phyloP scores from a whole-genome alignment of 2,113 vertebrate genomes.

The Hippoglossus stenolepis region DNA sequence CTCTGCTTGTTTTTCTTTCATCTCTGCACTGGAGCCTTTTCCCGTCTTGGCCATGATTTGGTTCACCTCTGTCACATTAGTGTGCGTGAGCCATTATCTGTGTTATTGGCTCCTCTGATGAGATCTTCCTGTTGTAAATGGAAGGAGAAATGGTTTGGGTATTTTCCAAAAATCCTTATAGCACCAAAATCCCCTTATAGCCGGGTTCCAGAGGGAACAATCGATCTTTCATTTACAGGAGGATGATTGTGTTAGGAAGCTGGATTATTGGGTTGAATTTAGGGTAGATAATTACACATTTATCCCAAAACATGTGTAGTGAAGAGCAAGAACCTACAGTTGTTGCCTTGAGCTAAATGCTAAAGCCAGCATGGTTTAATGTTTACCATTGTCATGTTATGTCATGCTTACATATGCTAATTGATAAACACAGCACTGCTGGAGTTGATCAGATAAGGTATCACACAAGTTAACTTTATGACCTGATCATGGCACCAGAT shows the following conservation, averaged over 20 bases:
- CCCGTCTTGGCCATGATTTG: constrained; percentile 38
- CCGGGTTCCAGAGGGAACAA: not conserved
- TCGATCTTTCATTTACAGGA: not conserved
- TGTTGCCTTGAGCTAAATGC: too few relatives aligned
- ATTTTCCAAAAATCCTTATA: too few relatives aligned
- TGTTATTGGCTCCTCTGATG: constrained; percentile 9
- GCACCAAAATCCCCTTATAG: not conserved
- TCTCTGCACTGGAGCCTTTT: constrained; percentile 25
- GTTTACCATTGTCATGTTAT: too few relatives aligned
- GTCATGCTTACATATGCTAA: too few relatives aligned
- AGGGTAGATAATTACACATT: too few relatives aligned
- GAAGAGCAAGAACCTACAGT: too few relatives aligned
- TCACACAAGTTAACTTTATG: not conserved
- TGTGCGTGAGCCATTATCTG: constrained; percentile 42
- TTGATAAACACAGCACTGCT: not conserved
- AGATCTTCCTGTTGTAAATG: constrained; percentile 4
- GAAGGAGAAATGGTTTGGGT: not conserved
- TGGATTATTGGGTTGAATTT: too few relatives aligned
- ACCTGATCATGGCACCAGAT: not conserved
- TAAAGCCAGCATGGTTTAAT: too few relatives aligned
- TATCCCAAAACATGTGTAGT: too few relatives aligned
- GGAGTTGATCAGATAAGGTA: too few relatives aligned
- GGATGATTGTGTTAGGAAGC: not conserved
- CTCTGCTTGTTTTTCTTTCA: not conserved
- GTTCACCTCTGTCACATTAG: constrained; percentile 49